Evolutionary conservation across 1,140 invertebrate genomes (phyloP), one percentile per base, ranked within the genome.

Genomic region (Ceratosolen solmsi): DNA sequence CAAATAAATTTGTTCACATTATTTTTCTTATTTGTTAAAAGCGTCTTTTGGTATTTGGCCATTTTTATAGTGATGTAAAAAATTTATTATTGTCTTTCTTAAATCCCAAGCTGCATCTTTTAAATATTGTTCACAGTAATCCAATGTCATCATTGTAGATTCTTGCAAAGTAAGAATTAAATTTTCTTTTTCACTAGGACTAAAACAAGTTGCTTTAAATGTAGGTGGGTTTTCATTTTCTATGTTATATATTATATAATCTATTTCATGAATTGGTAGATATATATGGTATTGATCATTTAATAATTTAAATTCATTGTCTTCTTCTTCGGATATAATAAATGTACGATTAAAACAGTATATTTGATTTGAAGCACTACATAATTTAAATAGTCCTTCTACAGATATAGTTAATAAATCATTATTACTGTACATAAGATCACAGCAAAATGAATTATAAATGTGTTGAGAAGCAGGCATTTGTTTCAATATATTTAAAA

Each of bases 281-380:
- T 83, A 86, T 25, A 89, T 56, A 65, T 88, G 84, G 38, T 88
- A 87, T 27, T 90, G 89, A 83, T 92, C 91, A 78, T 92, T 92
- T 8, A 89, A 8, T 56, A 92, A 90, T 72, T 88, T 88, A 46
- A 87, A 92, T 17, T 92, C 90, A 51, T 90, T 84, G 0, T 91
- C 87, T 2, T 85, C 84, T 1, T 84, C 30, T 30, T 79, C 82
- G 9, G 80, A 13, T 17, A 92, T 56, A 2, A 90, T 71, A 51
- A 92, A 92, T 0, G 89, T 90, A 72, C 91, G 86, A 11, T 85
- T 89, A 41, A 91, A 91, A 11, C 85, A 80, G 25, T 89, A 83
- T 25, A 87, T 36, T 68, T 88, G 86, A 30, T 75, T 65, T 36
- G 56, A 11, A 22, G 68, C 82, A 15, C 78, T 84, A 3, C 78